Percentiles rank a stretch among this genome's conserved stretches.
Conservation (phyloP, 1,140 invertebrate species). For the Notospermus geniculatus region DNA sequence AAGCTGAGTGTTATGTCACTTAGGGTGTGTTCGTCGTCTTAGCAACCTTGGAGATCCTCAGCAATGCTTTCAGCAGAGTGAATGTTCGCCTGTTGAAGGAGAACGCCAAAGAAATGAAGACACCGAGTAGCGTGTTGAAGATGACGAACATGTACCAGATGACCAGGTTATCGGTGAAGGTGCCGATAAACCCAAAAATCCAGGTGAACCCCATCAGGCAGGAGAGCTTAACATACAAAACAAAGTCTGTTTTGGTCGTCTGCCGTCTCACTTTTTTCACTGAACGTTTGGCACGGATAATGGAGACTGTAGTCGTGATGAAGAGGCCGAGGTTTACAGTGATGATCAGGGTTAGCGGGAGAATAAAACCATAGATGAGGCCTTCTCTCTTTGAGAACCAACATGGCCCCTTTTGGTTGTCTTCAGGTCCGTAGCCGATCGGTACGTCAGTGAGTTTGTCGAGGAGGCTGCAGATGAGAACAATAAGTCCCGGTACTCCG, state of each 20-base stretch:
- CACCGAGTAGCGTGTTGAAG: conserved; percentile 55
- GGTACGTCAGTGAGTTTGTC: neutral
- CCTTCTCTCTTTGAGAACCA: conserved; percentile 58
- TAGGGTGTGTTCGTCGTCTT: no score
- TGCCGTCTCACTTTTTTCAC: conserved; percentile 22
- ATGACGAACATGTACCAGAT: conserved; percentile 52
- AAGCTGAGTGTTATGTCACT: no score
- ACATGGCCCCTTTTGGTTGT: conserved; percentile 57
- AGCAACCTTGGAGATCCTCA: no score
- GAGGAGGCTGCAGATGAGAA: neutral
- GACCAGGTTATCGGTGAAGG: conserved; percentile 26
- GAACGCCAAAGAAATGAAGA: conserved; percentile 32
- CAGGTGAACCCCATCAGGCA: conserved; percentile 60
- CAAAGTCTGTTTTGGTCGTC: conserved; percentile 31
- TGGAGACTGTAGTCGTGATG: conserved; percentile 51
- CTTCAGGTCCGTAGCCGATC: conserved; percentile 42
- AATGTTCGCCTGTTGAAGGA: conserved; percentile 13
- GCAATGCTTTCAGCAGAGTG: no score
- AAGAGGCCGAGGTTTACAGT: conserved; percentile 60
- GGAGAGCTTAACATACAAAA: conserved; percentile 58
- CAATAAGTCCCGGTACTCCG: neutral
- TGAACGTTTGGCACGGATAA: conserved; percentile 18
- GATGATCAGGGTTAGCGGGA: conserved; percentile 58
- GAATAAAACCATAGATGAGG: conserved; percentile 60
- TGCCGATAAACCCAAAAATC: conserved; percentile 56